A percentile compares a stretch with the other conserved stretches of the same genome.
These are phyloP conservation scores for Tridacna gigas DNA, from an alignment of 2,888 invertebrate genomes.

Conservation along the genomic window DNA sequence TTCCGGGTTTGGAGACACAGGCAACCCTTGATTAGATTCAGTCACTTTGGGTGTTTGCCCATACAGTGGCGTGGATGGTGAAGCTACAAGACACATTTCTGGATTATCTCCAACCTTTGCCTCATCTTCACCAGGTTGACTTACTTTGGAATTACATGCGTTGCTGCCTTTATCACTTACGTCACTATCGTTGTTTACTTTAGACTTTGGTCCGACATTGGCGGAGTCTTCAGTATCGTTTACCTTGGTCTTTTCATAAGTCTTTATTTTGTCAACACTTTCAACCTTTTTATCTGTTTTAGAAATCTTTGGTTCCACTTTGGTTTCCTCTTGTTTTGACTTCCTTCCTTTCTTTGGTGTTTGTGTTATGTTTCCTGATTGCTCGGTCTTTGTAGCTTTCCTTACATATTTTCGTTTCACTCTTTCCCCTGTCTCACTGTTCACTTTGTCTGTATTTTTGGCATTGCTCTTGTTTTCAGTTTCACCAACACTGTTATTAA, in stretches of 20 bases:
- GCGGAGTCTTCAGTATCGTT: background rate
- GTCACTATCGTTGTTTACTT: background rate
- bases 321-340: background rate
- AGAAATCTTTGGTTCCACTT: background rate
- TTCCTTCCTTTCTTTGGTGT: slow-evolving; percentile 15
- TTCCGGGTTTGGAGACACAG: slow-evolving; percentile 53
- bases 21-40: slow-evolving; percentile 55
- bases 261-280: too few relatives aligned
- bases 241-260: too few relatives aligned
- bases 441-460: slow-evolving; percentile 4
- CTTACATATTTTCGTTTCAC: slow-evolving; percentile 60
- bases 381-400: slow-evolving; percentile 24
- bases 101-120: background rate
- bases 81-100: background rate
- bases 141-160: background rate
- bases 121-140: background rate
- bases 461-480: background rate
- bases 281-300: background rate
- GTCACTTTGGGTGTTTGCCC: slow-evolving; percentile 60
- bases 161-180: background rate
- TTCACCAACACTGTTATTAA: slow-evolving; percentile 9
- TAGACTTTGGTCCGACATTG: background rate
- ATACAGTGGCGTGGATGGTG: slow-evolving; percentile 56
- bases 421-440: slow-evolving; percentile 25
- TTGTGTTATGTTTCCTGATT: background rate